Percentiles rank a stretch among this genome's conserved stretches.
phyloP scores from a whole-genome alignment of 2,797 vertebrate species.

The Phataginus tricuspis region DNA sequence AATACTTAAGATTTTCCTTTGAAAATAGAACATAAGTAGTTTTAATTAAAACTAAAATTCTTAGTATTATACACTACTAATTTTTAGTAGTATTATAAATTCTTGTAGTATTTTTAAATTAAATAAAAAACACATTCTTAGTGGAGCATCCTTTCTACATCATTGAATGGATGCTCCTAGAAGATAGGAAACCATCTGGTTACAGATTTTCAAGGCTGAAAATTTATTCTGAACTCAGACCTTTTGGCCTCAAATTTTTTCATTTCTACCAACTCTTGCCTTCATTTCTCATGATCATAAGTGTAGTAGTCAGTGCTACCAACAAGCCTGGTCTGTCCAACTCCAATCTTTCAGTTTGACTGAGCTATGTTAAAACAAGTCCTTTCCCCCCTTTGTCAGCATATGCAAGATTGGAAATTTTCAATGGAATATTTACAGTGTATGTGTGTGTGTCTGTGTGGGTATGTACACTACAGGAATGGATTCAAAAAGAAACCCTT shows the following conservation, averaged over 20 bases:
- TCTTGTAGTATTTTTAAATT: too few relatives aligned
- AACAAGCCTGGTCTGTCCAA: neutral
- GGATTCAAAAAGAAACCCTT: neutral
- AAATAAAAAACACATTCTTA: too few relatives aligned
- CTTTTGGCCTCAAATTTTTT: neutral
- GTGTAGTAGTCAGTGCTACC: neutral
- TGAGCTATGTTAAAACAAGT: neutral
- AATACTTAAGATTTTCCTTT: neutral
- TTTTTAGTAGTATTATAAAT: too few relatives aligned
- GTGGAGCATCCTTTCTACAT: neutral
- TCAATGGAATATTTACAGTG: neutral
- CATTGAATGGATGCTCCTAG: neutral
- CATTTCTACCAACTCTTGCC: neutral
- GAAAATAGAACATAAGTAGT: neutral
- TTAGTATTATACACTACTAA: too few relatives aligned
- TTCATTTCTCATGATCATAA: neutral
- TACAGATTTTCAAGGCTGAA: neutral
- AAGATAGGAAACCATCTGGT: neutral
- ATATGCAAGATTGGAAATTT: neutral
- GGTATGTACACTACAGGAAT: neutral
- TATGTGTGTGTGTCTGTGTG: neutral
- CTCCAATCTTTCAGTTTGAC: neutral
- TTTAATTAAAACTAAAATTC: neutral
- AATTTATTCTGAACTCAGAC: neutral
- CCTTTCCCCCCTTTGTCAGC: neutral